phyloP scores from a whole-genome alignment of 2,113 vertebrate species.

The Geococcyx californianus region DNA sequence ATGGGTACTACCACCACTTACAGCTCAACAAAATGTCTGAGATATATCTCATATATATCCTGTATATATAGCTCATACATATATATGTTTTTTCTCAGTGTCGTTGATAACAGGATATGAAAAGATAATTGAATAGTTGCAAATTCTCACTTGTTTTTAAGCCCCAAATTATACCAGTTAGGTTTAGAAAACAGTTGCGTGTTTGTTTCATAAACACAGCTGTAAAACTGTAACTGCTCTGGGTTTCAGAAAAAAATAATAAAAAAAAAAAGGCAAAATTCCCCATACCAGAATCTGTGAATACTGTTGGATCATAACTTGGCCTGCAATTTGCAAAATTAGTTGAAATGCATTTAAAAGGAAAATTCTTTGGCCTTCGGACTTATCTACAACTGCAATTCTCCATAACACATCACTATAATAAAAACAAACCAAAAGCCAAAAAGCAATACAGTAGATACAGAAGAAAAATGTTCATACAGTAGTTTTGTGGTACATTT shows the following conservation, averaged over 20 bases:
- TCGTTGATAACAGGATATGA: neutral
- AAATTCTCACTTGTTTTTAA: neutral
- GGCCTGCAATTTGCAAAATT: neutral
- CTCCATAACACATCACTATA: neutral
- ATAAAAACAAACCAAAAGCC: neutral
- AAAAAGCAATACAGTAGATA: neutral
- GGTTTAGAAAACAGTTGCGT: neutral
- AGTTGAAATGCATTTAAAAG: neutral
- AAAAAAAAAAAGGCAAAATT: neutral
- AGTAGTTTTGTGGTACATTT: neutral
- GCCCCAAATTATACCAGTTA: neutral
- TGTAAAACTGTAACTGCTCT: neutral
- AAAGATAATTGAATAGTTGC: neutral
- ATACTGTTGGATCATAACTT: neutral
- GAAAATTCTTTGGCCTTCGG: neutral
- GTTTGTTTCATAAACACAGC: neutral
- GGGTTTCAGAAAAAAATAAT: neutral
- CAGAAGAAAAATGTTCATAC: neutral
- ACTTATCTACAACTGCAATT: neutral
- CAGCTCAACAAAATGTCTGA: neutral
- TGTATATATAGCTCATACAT: neutral
- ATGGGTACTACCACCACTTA: neutral
- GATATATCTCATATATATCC: neutral
- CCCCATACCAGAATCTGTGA: neutral
- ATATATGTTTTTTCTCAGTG: neutral